phyloP scores from a whole-genome alignment of 2,113 vertebrate species.

The Equus quagga region DNA sequence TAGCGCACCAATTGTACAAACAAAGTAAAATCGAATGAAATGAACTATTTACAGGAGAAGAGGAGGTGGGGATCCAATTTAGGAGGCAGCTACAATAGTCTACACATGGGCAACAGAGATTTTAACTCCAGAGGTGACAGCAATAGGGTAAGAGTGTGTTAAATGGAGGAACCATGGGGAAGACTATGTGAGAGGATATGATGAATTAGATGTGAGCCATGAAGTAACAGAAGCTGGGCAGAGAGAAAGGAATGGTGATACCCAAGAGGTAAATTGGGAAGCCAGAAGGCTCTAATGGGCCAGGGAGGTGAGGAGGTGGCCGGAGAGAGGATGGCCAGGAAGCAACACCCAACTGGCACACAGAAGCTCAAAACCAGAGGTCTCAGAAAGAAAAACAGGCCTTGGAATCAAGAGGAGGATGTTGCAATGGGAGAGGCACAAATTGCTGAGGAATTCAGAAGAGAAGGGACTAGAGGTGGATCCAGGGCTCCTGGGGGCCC shows the following conservation, averaged over 20 bases:
- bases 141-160: neutral
- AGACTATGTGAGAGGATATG: neutral
- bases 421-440: neutral
- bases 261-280: neutral
- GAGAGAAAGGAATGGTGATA: neutral
- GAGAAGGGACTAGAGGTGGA: no score
- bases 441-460: neutral
- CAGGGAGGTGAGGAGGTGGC: neutral
- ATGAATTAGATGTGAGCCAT: neutral
- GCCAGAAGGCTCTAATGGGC: neutral
- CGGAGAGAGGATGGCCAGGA: neutral
- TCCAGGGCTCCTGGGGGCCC: no score
- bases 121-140: neutral
- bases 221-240: neutral
- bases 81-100: neutral
- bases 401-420: neutral
- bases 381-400: neutral
- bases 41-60: neutral
- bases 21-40: neutral
- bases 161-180: neutral
- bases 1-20: neutral
- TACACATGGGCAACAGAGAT: neutral
- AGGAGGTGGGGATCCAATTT: neutral
- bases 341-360: neutral
- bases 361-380: neutral